A percentile compares a stretch with the other conserved stretches of the same genome.
Conservation (phyloP, 2,113 vertebrate species). For the Passer domesticus region DNA sequence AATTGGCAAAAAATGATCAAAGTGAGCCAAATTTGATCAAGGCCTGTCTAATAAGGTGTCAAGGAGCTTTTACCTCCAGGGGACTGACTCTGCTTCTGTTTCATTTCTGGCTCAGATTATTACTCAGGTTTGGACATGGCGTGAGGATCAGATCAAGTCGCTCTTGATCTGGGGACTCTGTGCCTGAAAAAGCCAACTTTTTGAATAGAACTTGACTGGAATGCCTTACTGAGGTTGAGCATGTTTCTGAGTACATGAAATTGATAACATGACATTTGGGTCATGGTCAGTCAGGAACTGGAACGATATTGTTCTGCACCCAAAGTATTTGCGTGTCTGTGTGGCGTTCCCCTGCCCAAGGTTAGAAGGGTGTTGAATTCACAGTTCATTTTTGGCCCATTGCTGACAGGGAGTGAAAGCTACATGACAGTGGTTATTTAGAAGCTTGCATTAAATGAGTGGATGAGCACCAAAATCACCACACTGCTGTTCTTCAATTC, state of each 20-base stretch:
- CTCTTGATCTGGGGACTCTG: neutral
- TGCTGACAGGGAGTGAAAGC: neutral
- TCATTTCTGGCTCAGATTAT: neutral
- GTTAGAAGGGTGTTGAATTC: neutral
- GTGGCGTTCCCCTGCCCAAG: neutral
- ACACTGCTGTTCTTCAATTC: neutral
- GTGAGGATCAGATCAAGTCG: neutral
- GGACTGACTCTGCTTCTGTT: neutral
- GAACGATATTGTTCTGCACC: neutral
- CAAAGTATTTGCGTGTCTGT: neutral
- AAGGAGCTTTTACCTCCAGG: neutral
- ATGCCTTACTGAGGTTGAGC: neutral
- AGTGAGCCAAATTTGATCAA: neutral
- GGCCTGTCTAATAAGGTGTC: neutral
- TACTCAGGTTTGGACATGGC: neutral
- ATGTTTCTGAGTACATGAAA: neutral
- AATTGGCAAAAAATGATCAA: neutral
- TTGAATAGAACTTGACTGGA: neutral
- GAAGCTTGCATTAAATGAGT: neutral
- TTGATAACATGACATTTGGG: neutral
- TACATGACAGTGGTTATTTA: neutral
- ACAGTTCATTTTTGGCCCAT: neutral
- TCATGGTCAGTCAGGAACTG: neutral
- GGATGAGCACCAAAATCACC: neutral
- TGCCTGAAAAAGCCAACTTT: neutral